A percentile compares a stretch with the other conserved stretches of the same genome.
Evolutionary conservation across 2,113 vertebrate genomes (phyloP).

Genomic region (Helogale parvula): DNA sequence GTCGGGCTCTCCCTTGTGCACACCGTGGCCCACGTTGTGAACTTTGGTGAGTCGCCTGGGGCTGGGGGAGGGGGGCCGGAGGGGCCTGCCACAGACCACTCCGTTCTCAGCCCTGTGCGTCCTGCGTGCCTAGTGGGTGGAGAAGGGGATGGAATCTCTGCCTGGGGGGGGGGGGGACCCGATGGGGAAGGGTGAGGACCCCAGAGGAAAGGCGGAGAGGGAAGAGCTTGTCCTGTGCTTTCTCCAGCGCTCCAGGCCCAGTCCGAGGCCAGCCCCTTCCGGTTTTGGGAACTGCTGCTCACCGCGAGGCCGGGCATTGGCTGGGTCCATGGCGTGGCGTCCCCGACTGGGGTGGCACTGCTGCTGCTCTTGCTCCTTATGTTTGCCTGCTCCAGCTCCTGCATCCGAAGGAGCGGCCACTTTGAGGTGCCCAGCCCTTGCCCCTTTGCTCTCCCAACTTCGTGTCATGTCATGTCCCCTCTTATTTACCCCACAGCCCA

Average conservation of each 20-base stretch:
- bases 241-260: slow-evolving; percentile 80
- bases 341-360: slow-evolving; percentile 87
- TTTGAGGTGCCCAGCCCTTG: slow-evolving; percentile 87
- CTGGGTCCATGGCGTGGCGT: slow-evolving; percentile 87
- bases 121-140: not conserved
- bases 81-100: no score
- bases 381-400: slow-evolving; percentile 90
- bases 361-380: slow-evolving; percentile 88
- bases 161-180: not conserved
- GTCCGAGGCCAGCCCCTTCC: slow-evolving; percentile 22
- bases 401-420: slow-evolving; percentile 90
- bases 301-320: slow-evolving; percentile 87
- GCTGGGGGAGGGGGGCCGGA: not conserved
- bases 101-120: not conserved
- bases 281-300: slow-evolving; percentile 89
- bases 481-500: not conserved
- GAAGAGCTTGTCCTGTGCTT: not conserved
- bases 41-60: slow-evolving; percentile 86
- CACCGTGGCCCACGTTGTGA: slow-evolving; percentile 87
- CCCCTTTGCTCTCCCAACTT: not conserved
- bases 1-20: slow-evolving; percentile 84
- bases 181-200: not conserved
- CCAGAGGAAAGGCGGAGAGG: not conserved
- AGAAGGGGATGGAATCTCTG: not conserved
- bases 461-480: not conserved